Conservation (phyloP, 2,113 vertebrate species). For the Agapornis roseicollis region DNA sequence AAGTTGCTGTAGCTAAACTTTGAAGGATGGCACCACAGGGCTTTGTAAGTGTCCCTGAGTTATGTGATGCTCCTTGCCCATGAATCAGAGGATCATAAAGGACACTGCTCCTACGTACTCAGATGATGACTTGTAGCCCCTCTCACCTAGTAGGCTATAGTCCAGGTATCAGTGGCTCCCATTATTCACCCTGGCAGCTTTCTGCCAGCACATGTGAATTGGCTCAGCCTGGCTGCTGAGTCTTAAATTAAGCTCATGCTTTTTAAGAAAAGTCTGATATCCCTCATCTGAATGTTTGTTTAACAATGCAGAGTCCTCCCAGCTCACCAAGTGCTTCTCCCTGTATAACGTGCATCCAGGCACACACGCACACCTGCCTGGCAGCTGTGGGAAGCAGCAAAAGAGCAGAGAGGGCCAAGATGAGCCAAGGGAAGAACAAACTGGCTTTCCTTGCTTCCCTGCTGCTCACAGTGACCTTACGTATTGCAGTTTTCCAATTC, state of each 20-base stretch:
- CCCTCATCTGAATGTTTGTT: background rate
- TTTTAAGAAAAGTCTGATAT: background rate
- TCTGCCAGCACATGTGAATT: background rate
- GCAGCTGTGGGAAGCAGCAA: background rate
- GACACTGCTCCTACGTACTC: conserved; percentile 12
- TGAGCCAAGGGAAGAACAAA: background rate
- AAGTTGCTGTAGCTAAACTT: background rate
- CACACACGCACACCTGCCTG: background rate
- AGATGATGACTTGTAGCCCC: conserved; percentile 27
- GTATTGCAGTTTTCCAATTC: background rate
- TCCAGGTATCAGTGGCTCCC: conserved; percentile 7
- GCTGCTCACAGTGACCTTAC: background rate
- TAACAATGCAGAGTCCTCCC: background rate
- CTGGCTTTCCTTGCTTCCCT: background rate
- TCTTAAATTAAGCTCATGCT: background rate
- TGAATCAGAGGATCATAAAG: conserved; percentile 58
- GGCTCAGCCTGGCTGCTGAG: background rate
- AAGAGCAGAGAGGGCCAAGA: background rate
- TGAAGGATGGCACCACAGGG: conserved; percentile 42
- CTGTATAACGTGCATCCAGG: fast-evolving
- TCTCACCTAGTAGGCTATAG: background rate
- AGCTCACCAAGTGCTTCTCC: background rate
- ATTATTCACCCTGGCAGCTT: conserved; percentile 22
- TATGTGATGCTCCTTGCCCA: conserved; percentile 13
- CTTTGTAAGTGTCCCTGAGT: conserved; percentile 43